phyloP scores from a whole-genome alignment of 1,140 invertebrate species.

The Globodera rostochiensis region DNA sequence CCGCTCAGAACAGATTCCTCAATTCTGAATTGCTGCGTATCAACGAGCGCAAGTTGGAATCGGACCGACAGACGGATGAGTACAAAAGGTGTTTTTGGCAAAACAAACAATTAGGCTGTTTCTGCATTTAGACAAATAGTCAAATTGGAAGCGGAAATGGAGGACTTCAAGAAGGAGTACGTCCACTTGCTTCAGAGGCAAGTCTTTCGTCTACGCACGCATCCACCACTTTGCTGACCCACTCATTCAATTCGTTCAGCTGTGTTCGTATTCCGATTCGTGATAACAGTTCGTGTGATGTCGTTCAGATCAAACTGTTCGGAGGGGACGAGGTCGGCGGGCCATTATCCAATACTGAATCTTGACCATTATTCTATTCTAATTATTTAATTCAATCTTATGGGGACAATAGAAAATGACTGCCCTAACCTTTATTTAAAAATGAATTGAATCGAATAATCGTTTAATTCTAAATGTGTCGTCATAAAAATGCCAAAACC shows the following conservation, averaged over 20 bases:
- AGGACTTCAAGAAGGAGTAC: conserved; percentile 70
- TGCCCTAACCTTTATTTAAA: too few relatives aligned
- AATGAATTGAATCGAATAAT: too few relatives aligned
- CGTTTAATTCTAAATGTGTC: neutral
- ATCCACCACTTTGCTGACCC: neutral
- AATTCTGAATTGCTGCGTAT: conserved; percentile 38
- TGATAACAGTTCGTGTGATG: conserved; percentile 67
- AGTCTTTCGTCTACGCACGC: neutral
- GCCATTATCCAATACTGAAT: neutral
- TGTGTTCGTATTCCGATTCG: conserved; percentile 68
- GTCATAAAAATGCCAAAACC: too few relatives aligned
- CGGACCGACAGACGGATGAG: conserved; percentile 26
- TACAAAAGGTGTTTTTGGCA: conserved; percentile 29
- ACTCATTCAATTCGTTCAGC: conserved; percentile 34
- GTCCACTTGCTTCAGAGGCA: conserved; percentile 68
- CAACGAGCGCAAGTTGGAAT: conserved; percentile 32
- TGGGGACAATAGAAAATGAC: too few relatives aligned
- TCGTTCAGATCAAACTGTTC: conserved; percentile 68
- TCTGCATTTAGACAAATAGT: conserved; percentile 44
- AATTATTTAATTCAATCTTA: too few relatives aligned
- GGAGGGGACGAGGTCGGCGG: conserved; percentile 68
- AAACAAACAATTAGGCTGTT: conserved; percentile 16
- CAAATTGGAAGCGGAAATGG: conserved; percentile 66
- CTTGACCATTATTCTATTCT: too few relatives aligned
- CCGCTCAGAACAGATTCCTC: conserved; percentile 35